phyloP scores from a whole-genome alignment of 37 sponge, comb jelly and placozoan species.

The Beroe ovata region DNA sequence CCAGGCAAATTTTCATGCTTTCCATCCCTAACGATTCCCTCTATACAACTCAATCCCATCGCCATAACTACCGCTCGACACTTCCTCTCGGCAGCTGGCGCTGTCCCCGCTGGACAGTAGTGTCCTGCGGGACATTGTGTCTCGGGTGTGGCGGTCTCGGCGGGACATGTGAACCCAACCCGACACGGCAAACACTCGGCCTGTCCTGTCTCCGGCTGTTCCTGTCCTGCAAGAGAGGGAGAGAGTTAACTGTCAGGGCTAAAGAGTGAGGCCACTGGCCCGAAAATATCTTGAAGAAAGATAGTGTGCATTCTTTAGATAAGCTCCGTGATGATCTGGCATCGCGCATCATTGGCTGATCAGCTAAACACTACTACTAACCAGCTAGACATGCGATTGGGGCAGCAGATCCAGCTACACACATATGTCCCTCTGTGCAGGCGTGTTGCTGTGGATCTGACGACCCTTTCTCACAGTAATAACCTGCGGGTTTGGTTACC shows the following conservation, averaged over 20 bases:
- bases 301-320: no score
- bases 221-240: conserved; percentile 14
- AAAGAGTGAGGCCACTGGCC: no score
- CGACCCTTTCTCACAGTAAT: conserved; percentile 53
- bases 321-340: no score
- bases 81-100: background rate
- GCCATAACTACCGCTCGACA: background rate
- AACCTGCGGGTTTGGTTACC: conserved; percentile 50
- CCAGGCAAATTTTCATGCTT: no score
- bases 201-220: conserved; percentile 4
- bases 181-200: conserved; percentile 6
- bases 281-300: no score
- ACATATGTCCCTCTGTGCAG: background rate
- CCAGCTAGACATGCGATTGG: conserved; percentile 12
- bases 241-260: no score
- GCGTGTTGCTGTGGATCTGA: conserved; percentile 7
- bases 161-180: background rate
- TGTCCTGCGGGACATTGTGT: conserved; percentile 2
- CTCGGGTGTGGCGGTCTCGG: background rate
- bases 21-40: no score
- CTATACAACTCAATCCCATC: no score
- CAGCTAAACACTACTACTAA: no score
- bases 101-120: conserved; percentile 32
- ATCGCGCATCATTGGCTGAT: no score
- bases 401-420: conserved; percentile 12